phyloP scores from a whole-genome alignment of 2,888 invertebrate genomes.

The Ryuthela nishihirai region DNA sequence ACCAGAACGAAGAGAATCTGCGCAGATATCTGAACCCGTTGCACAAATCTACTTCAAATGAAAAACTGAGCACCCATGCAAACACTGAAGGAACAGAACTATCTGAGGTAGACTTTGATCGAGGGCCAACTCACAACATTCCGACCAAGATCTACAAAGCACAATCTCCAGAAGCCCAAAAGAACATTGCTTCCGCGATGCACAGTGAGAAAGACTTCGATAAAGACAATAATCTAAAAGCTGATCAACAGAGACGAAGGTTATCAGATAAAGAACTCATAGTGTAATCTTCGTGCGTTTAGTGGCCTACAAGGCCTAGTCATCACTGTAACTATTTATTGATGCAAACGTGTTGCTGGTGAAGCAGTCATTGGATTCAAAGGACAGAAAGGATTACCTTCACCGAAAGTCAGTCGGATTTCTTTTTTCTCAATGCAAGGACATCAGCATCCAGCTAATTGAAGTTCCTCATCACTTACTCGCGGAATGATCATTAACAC shows the following conservation, averaged over 20 bases:
- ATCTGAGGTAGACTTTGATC: conserved; percentile 54
- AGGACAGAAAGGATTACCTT: too few relatives aligned
- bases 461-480: too few relatives aligned
- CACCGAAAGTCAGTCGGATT: too few relatives aligned
- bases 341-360: too few relatives aligned
- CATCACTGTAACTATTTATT: too few relatives aligned
- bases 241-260: conserved; percentile 25
- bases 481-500: too few relatives aligned
- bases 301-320: too few relatives aligned
- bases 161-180: conserved; percentile 76
- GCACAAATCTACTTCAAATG: conserved; percentile 61
- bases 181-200: conserved; percentile 62
- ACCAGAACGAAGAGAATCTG: conserved; percentile 87
- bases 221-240: conserved; percentile 62
- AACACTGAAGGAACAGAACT: conserved; percentile 56
- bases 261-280: conserved; percentile 38
- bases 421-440: too few relatives aligned
- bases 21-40: conserved; percentile 72
- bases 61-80: conserved; percentile 54
- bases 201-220: conserved; percentile 68
- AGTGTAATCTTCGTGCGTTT: conserved; percentile 33
- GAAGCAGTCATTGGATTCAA: too few relatives aligned
- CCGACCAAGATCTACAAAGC: conserved; percentile 67
- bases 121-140: conserved; percentile 32
- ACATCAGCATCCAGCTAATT: too few relatives aligned